Conservation (phyloP, 1,140 invertebrate species). For the Bicyclus anynana region DNA sequence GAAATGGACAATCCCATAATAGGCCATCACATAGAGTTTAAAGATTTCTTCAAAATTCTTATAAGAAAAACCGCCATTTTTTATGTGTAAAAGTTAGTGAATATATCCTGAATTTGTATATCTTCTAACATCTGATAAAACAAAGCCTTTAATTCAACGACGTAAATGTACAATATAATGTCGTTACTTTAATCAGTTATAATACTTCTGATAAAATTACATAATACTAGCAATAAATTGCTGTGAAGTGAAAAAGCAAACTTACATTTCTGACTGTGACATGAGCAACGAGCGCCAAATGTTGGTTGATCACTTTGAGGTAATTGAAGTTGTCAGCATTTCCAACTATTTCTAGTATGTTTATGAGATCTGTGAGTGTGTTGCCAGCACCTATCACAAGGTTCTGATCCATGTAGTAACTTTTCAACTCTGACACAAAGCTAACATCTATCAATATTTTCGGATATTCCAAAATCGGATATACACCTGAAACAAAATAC, state of each 20-base stretch:
- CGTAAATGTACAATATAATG: no score
- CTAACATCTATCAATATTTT: slow-evolving; percentile 85
- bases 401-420: slow-evolving; percentile 66
- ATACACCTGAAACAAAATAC: slow-evolving; percentile 79
- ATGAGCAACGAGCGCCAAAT: slow-evolving; percentile 82
- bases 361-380: slow-evolving; percentile 80
- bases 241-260: slow-evolving; percentile 76
- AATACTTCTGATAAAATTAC: no score
- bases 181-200: no score
- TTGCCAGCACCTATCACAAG: slow-evolving; percentile 80
- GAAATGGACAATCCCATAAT: no score
- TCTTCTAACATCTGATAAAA: no score
- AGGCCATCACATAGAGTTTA: no score
- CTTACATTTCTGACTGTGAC: slow-evolving; percentile 82
- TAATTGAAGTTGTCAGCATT: slow-evolving; percentile 65
- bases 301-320: slow-evolving; percentile 59
- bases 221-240: no score
- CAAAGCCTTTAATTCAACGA: no score
- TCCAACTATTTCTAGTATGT: slow-evolving; percentile 77
- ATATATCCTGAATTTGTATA: no score
- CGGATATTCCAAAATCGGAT: slow-evolving; percentile 79
- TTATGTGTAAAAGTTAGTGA: no score
- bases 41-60: no score
- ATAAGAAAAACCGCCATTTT: no score
- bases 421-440: slow-evolving; percentile 80